Base-by-base conservation (phyloP, 2,888 invertebrate genomes). In the Coleophora deauratella region DNA sequence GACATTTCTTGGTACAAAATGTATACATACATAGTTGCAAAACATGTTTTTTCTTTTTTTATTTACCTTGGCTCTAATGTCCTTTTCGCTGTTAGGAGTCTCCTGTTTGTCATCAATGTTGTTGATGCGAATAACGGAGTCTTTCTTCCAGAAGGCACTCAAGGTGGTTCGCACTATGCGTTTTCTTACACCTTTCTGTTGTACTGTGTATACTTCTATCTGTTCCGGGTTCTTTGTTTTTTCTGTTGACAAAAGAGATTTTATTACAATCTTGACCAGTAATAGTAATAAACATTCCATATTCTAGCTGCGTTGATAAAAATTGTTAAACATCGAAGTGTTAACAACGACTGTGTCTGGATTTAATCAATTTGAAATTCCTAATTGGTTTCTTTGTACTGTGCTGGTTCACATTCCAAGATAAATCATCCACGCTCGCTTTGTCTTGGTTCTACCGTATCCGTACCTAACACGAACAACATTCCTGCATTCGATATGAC, bases 201-300 rank as follows among this genome's bases (percentile, higher is more conserved):
- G 82, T 43, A 91, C 86, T 50, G 90, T 89, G 85, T 88, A 91
- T 63, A 91, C 88, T 57, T 89, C 89, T 80, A 91, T 87, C 79
- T 90, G 88, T 72, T 91, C 90, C 67, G 91, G 88, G 85, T 90
- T 89, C 80, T 91, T 90, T 81, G 91, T 91, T 84, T 91, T 91
- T 82, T 91, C 91, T 91, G 82, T 57, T 62, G 70, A 63, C 50
- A 68, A 66, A 57, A 49, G 36, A 47, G 21, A 27, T 47, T 13
- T 33, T 28, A 41, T 35, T 38, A 21, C 6, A 21, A 21, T 6
- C 21, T 21, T 21, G 6, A 6, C 21, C 21, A 21, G 3, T 21
- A 4, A 21, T 21, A 21, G 21, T 3, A 4, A 4, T 21, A 21
- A 4, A 21, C 3, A 6, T 21, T 21, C 21, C 21, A 3, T 21